Conservation (phyloP, 2,797 vertebrate species). For the Mus caroli region DNA sequence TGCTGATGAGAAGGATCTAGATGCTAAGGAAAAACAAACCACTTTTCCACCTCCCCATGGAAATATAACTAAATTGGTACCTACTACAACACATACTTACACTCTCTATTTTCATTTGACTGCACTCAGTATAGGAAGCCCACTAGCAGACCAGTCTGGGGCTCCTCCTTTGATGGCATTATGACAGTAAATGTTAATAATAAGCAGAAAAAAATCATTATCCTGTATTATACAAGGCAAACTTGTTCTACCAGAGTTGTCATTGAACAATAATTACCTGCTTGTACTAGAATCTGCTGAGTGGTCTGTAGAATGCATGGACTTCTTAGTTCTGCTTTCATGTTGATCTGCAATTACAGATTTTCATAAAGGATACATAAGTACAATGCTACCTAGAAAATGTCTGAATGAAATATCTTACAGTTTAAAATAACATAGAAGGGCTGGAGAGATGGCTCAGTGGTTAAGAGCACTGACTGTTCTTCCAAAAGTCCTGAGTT, state of each 20-base stretch:
- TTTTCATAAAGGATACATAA: conserved; percentile 46
- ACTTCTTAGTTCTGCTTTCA: neutral
- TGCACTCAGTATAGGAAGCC: neutral
- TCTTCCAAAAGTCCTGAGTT: no score
- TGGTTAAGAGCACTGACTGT: no score
- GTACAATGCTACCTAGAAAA: conserved; percentile 22
- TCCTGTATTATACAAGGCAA: neutral
- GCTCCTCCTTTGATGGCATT: neutral
- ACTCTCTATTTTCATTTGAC: neutral
- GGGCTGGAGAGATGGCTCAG: no score
- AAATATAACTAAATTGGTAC: neutral
- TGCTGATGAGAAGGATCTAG: neutral
- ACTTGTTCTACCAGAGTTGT: neutral
- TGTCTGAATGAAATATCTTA: conserved; percentile 38
- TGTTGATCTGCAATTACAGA: conserved; percentile 70
- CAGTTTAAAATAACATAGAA: conserved; percentile 33
- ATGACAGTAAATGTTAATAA: neutral
- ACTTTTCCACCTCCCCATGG: neutral
- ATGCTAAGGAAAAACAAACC: neutral
- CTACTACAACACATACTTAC: neutral
- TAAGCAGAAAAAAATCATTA: neutral
- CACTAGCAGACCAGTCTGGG: neutral
- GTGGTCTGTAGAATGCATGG: neutral
- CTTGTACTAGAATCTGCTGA: conserved; percentile 47
- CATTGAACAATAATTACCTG: conserved; percentile 54